Evolutionary conservation across 2,888 invertebrate species (phyloP).

Genomic region (Linnaemya tessellans): DNA sequence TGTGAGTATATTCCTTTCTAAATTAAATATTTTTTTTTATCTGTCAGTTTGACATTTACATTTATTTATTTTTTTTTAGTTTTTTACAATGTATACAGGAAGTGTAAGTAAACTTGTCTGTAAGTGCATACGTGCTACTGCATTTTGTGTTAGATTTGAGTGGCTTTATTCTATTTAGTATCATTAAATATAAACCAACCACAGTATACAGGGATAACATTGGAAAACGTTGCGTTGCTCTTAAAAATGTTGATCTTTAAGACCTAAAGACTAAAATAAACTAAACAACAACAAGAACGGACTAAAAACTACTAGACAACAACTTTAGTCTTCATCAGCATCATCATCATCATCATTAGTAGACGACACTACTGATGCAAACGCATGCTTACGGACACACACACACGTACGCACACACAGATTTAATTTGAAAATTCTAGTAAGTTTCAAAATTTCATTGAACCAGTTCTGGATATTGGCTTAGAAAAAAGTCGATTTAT

Average conservation of each 20-base stretch:
- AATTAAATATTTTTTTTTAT: slow-evolving; percentile 15
- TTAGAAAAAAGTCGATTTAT: slow-evolving; percentile 17
- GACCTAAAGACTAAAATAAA: slow-evolving; percentile 39
- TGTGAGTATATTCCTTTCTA: neutral
- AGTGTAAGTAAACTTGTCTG: slow-evolving; percentile 16
- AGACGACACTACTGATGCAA: slow-evolving; percentile 8
- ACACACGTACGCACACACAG: neutral
- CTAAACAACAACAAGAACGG: slow-evolving; percentile 28
- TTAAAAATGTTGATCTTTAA: slow-evolving; percentile 71
- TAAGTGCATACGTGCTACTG: neutral
- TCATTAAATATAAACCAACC: slow-evolving; percentile 66
- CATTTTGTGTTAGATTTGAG: slow-evolving; percentile 38
- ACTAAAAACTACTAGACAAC: slow-evolving; percentile 34
- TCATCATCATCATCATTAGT: slow-evolving; percentile 34
- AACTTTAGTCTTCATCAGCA: slow-evolving; percentile 47
- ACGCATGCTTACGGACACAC: neutral
- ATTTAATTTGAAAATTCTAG: neutral
- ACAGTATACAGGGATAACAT: slow-evolving; percentile 69
- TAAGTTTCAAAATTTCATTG: slow-evolving; percentile 8
- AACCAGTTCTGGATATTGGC: slow-evolving; percentile 12
- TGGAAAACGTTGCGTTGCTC: slow-evolving; percentile 72
- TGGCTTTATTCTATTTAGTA: slow-evolving; percentile 57
- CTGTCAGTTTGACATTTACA: slow-evolving; percentile 42
- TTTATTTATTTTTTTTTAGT: slow-evolving; percentile 12
- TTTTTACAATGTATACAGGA: slow-evolving; percentile 4